Percentiles rank a stretch among this genome's conserved stretches.
Evolutionary conservation across 1,140 invertebrate genomes (phyloP).

Genomic region (Drosophila teissieri): DNA sequence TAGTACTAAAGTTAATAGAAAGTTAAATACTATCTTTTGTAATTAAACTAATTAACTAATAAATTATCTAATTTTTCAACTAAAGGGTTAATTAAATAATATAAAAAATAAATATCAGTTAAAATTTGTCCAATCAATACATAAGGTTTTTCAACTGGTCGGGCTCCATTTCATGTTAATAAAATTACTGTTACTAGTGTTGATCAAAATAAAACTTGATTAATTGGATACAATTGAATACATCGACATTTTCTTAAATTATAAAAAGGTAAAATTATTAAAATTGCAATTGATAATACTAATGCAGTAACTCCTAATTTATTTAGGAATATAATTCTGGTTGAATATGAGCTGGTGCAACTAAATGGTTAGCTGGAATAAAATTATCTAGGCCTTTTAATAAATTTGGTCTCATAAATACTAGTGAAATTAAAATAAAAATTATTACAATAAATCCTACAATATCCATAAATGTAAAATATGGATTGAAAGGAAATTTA

Average conservation of each 20-base stretch:
- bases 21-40: conserved; percentile 54
- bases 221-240: conserved; percentile 86
- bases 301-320: conserved; percentile 87
- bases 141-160: conserved; percentile 87
- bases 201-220: conserved; percentile 87
- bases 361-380: conserved; percentile 88
- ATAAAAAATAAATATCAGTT: conserved; percentile 87
- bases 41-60: too few relatives aligned
- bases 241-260: conserved; percentile 86
- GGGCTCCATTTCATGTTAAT: conserved; percentile 89
- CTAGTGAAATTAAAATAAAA: conserved; percentile 84
- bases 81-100: conserved; percentile 86
- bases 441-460: conserved; percentile 77
- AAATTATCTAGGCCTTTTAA: conserved; percentile 89
- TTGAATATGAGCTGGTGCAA: conserved; percentile 90
- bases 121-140: conserved; percentile 87
- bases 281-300: conserved; percentile 87
- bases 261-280: conserved; percentile 86
- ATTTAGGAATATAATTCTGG: conserved; percentile 88
- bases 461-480: conserved; percentile 84
- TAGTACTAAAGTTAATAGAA: conserved; percentile 3
- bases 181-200: conserved; percentile 86
- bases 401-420: conserved; percentile 86
- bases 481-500: conserved; percentile 87
- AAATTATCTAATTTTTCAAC: conserved; percentile 85